Conservation (phyloP, 2,888 invertebrate species). For the Plagiodera versicolora region DNA sequence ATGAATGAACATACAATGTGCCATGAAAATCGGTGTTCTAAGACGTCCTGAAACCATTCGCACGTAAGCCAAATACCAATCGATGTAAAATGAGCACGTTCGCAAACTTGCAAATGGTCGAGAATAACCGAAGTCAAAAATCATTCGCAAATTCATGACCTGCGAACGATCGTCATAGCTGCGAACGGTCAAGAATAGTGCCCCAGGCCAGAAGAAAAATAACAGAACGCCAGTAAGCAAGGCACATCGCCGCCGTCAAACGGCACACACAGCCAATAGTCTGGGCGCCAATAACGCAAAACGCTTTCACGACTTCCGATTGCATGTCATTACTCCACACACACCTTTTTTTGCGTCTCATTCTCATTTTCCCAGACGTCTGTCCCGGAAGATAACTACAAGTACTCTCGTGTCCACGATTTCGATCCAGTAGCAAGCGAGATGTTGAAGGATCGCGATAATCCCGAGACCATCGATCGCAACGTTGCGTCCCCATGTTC, state of each 20-base stretch:
- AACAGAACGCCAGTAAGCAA: no score
- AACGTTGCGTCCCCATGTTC: slow-evolving; percentile 55
- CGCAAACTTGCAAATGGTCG: no score
- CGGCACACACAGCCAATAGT: slow-evolving; percentile 23
- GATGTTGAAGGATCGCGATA: slow-evolving; percentile 72
- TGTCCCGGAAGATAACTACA: slow-evolving; percentile 6
- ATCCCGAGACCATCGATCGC: slow-evolving; percentile 62
- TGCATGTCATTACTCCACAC: not conserved
- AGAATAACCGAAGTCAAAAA: no score
- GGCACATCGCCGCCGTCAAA: slow-evolving; percentile 3
- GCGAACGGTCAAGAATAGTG: no score
- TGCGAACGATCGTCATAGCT: no score
- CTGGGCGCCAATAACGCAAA: slow-evolving; percentile 30
- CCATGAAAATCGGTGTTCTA: no score
- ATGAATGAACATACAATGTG: no score
- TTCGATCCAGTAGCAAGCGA: not conserved
- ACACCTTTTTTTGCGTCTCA: not conserved
- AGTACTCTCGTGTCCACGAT: not conserved
- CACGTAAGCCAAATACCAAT: no score
- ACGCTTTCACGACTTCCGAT: not conserved
- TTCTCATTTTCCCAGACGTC: slow-evolving; percentile 9
- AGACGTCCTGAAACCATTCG: no score
- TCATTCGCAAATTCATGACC: no score
- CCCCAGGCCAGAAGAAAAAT: no score
- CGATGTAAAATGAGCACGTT: no score